A percentile compares a stretch with the other conserved stretches of the same genome.
Conservation (phyloP, 2,113 vertebrate species). For the Passer montanus region DNA sequence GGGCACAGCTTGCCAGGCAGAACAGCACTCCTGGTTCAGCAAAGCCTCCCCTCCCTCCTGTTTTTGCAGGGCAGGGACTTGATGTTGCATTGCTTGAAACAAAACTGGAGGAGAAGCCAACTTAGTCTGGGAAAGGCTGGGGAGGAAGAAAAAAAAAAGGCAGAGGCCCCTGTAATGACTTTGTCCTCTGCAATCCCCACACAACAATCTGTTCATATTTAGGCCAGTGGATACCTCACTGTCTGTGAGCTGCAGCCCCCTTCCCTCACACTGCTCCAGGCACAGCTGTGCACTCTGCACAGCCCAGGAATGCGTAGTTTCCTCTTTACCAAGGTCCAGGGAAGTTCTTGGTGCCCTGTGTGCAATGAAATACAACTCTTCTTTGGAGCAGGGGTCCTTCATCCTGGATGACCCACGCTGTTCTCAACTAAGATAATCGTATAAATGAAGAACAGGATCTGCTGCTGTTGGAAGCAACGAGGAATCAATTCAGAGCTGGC, state of each 20-base stretch:
- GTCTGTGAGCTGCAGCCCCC: not conserved
- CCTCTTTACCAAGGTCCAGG: not conserved
- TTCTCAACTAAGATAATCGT: conserved; percentile 46
- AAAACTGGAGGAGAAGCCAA: not conserved
- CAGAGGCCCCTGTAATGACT: not conserved
- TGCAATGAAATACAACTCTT: not conserved
- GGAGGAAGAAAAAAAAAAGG: not conserved
- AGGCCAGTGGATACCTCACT: rapidly evolving
- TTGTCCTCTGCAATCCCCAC: not conserved
- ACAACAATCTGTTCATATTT: not conserved
- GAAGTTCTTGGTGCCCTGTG: not conserved
- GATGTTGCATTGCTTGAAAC: not conserved
- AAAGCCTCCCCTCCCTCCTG: not conserved
- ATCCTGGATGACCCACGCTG: not conserved
- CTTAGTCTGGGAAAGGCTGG: not conserved
- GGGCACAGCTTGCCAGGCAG: not conserved
- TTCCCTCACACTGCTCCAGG: not conserved
- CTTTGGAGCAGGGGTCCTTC: conserved; percentile 2
- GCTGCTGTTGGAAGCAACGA: conserved; percentile 27
- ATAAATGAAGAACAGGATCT: conserved; percentile 59
- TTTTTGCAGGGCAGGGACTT: not conserved
- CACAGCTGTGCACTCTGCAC: not conserved
- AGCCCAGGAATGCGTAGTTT: not conserved
- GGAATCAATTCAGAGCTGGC: conserved; percentile 44
- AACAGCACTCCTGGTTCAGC: not conserved